phyloP scores from a whole-genome alignment of 2,888 invertebrate species.

The Lagria hirta region DNA sequence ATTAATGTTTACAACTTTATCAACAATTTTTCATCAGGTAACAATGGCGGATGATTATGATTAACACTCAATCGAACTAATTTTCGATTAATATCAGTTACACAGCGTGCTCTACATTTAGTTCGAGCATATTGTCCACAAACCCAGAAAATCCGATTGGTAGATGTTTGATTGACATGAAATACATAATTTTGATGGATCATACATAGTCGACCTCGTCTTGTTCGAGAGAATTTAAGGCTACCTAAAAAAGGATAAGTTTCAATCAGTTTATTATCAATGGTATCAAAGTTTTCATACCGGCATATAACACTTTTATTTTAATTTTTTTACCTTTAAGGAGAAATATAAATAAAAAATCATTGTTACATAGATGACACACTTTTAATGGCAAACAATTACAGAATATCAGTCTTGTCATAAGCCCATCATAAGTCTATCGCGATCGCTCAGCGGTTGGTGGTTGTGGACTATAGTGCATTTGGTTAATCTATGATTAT shows the following conservation, averaged over 20 bases:
- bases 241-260: constrained; percentile 3
- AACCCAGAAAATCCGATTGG: constrained; percentile 41
- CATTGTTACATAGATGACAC: too few species aligned
- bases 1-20: constrained; percentile 1
- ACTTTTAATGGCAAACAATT: too few species aligned
- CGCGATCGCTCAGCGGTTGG: too few species aligned
- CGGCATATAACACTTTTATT: too few species aligned
- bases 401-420: too few species aligned
- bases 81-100: constrained; percentile 7
- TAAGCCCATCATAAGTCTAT: too few species aligned
- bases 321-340: too few species aligned
- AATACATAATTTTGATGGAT: constrained; percentile 39
- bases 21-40: neutral
- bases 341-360: too few species aligned
- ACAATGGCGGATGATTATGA: constrained; percentile 20
- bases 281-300: too few species aligned
- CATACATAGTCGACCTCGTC: constrained; percentile 39
- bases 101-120: constrained; percentile 38
- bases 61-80: constrained; percentile 4
- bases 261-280: too few species aligned
- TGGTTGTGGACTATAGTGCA: constrained; percentile 5
- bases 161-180: constrained; percentile 38
- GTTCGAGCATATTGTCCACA: constrained; percentile 41
- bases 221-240: constrained; percentile 26
- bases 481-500: constrained; percentile 2